Base-by-base conservation (phyloP, 2,113 vertebrate genomes). In the Formicarius rufipectus region DNA sequence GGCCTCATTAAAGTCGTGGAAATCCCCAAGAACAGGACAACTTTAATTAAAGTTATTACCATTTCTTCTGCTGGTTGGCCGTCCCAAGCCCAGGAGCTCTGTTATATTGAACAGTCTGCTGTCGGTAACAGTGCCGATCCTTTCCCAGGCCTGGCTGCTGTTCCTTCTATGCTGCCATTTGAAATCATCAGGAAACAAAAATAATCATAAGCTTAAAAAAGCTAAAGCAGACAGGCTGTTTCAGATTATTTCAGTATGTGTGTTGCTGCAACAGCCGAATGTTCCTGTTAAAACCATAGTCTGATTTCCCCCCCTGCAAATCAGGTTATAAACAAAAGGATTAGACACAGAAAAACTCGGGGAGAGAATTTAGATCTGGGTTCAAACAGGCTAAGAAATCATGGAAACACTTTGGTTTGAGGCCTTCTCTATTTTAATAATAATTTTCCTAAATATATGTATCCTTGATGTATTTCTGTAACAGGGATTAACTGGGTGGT, bases 131-230 rank as follows among this genome's bases (percentile, higher is more conserved):
- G 66, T 6, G 69, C 14, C 3, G 3, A 30, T 75, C 20, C 45
- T 84, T 79, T 96, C 86, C 81, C 82, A 55, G 82, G 64, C 64
- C 85, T 74, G 75, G 28, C 90, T 93, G 78, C 82, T 94, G 27
- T 17, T 93, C 72, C 81, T 37, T 68, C 88, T 55, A 5, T 1
- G 49, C 76, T 92, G 90, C 77, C 73, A 20, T 84, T 87, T 72
- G 68, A 96, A 96, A 95, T 80, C 76, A 75, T 30, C 76, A 88
- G 47, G 66, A 63, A 93, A 42, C 10, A 91, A 62, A 95, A 87
- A 84, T 76, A 87, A 95, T 87, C 88, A 90, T 44, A 55, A 94
- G 95, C 93, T 95, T 93, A 87, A 92, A 96, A 95, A 92, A 96
- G 86, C 93, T 88, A 53, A 90, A 92, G 76, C 72, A 96, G 95